Base-by-base conservation (phyloP, 2,113 vertebrate species). In the Sinocyclocheilus anshuiensis region DNA sequence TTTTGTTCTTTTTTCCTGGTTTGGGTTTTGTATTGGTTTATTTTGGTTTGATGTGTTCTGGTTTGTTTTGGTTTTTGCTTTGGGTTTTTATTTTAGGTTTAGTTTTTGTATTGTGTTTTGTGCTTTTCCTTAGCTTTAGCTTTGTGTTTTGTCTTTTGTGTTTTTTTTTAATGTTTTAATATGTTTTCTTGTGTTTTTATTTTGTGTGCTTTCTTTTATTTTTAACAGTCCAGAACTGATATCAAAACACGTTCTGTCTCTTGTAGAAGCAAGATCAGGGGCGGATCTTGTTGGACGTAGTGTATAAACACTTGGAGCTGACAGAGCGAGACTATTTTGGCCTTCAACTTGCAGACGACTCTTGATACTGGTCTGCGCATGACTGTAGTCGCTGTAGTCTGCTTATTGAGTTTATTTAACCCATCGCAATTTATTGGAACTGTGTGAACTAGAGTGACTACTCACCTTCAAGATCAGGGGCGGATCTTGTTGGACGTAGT, bases 281-380 rank as follows among this genome's bases (percentile, higher is more conserved):
- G 82, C 97, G 97, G 94, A 93, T 97, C 93, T 92, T 99, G 8
- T 94, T 99, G 95, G 97, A 99, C 86, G 87, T 94, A 92, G 97
- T 99, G 89, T 99, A 98, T 94, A 98, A 95, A 90, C 97, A 99
- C 94, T 96, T 99, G 82, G 97, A 99, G 95, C 95, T 99, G 95
- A 99, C 98, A 1, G 98, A 99, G 92, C 96, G 95, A 90, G 98
- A 99, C 94, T 99, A 99, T 93, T 99, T 99, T 92, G 98, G 98
- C 93, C 97, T 99, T 91, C 97, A 98, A 93, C 93, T 99, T 93
- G 93, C 96, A 87, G 97, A 99, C 82, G 98, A 99, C 93, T 95
- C 97, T 86, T 95, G n/a, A n/a, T n/a, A n/a, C n/a, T n/a, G n/a
- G n/a, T n/a, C n/a, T n/a, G n/a, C n/a, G n/a, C n/a, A n/a, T n/a